phyloP scores from a whole-genome alignment of 2,797 vertebrate genomes.

The Cetoscarus ocellatus region DNA sequence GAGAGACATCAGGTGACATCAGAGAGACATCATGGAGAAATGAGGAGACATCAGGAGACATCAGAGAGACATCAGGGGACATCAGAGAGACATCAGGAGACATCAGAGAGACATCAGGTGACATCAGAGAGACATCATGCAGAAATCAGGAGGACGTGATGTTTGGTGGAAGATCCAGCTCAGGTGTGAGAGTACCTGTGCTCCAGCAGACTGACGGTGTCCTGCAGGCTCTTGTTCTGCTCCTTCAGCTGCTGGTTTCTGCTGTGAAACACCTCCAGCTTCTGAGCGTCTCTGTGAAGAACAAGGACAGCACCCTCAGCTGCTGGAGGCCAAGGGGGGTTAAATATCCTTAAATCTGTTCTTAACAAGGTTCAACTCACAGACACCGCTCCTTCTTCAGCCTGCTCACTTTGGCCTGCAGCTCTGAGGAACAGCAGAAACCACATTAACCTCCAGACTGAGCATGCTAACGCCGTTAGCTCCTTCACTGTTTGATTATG shows the following conservation, averaged over 20 bases:
- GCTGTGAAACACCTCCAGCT: constrained; percentile 92
- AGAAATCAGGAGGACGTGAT: too few relatives aligned
- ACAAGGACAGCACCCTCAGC: too few relatives aligned
- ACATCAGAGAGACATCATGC: too few relatives aligned
- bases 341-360: neutral
- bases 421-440: constrained; percentile 79
- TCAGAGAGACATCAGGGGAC: too few relatives aligned
- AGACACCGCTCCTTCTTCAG: constrained; percentile 94
- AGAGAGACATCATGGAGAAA: neutral
- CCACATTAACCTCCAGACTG: too few relatives aligned
- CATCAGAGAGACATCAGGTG: too few relatives aligned
- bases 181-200: constrained; percentile 83
- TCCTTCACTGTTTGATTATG: too few relatives aligned
- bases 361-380: constrained; percentile 84
- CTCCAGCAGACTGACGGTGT: constrained; percentile 90
- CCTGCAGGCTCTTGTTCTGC: constrained; percentile 91
- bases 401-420: constrained; percentile 93
- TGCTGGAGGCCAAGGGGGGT: too few relatives aligned
- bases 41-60: constrained; percentile 2
- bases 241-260: constrained; percentile 95
- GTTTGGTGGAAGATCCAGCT: too few relatives aligned
- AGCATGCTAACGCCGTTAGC: too few relatives aligned
- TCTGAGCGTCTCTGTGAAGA: constrained; percentile 92
- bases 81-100: too few relatives aligned
- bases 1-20: constrained; percentile 2